Base-by-base conservation (phyloP, 1,140 invertebrate genomes). In the Tetragonula clypearis region DNA sequence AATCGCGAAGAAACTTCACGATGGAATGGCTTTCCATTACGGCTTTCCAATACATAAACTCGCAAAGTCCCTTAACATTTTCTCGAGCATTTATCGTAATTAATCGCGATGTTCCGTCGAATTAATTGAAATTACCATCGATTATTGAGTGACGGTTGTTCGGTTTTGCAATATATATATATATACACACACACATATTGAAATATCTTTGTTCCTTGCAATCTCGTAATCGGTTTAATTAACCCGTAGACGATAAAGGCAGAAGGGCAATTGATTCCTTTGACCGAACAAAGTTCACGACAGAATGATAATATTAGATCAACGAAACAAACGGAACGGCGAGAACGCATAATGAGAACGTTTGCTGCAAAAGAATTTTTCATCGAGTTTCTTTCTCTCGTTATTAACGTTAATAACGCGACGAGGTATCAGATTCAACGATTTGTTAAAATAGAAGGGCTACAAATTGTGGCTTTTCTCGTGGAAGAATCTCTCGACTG, bases 11-110 rank as follows among this genome's bases (percentile, higher is more conserved):
- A 60, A 35, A 9, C 41, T 6, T 23, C 17, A 35, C 3, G 23
- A 60, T 5, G 15, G 65, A 23, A 62, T 53, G 65, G n/a, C 12
- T 76, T 76, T 53, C 9, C 17, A 26, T 66, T 49, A 12, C n/a
- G 23, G 17, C 49, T 84, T n/a, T 2, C 19, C 19, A 58, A 83
- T 84, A 6, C 11, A 49, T 58, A 58, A 86, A 84, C 41, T 76
- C 23, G n/a, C 26, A 11, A 35, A 23, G 35, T 41, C 35, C 14
- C 55, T 3, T 11, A 73, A 17, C 23, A 55, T 79, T 79, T 73
- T 30, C 56, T 49, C 26, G 41, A 35, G 58, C 5, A 0, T 11
- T 66, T 30, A 49, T 62, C 60, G 62, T 68, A 19, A 79, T 26
- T 68, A 19, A 79, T 26, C 19, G 12, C 49, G 6, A 71, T 41